Conservation (phyloP, 2,797 vertebrate genomes). For the Rhinatrema bivittatum region DNA sequence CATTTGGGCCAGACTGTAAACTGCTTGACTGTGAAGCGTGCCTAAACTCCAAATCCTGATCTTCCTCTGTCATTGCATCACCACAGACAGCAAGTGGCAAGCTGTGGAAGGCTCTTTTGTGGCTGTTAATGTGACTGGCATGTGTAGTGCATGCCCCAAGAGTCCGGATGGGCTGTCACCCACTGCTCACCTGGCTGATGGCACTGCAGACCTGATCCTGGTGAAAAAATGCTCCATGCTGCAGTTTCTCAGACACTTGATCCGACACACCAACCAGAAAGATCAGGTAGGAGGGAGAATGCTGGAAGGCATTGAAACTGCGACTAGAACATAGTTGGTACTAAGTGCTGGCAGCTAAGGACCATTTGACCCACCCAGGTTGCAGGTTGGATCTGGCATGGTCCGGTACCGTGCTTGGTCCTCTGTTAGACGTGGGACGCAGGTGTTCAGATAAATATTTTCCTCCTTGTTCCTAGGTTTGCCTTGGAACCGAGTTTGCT, state of each 20-base stretch:
- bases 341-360: no score
- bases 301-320: no score
- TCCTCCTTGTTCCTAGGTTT: no score
- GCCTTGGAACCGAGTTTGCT: no score
- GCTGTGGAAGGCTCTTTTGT: conserved; percentile 59
- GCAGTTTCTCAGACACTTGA: conserved; percentile 63
- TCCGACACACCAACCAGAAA: conserved; percentile 64
- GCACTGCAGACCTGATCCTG: conserved; percentile 71
- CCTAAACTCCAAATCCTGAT: no score
- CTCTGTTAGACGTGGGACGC: no score
- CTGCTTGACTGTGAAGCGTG: neutral
- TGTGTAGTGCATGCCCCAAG: conserved; percentile 68
- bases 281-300: conserved; percentile 55
- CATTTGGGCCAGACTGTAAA: neutral
- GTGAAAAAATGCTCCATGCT: conserved; percentile 60
- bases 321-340: no score
- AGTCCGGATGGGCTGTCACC: conserved; percentile 72
- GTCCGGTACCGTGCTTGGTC: no score
- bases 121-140: conserved; percentile 69
- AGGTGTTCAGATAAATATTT: no score
- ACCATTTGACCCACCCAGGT: no score
- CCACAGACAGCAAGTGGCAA: no score
- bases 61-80: neutral
- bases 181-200: conserved; percentile 71
- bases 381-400: no score